phyloP scores from a whole-genome alignment of 2,113 vertebrate species.

The Oostethus manadensis region DNA sequence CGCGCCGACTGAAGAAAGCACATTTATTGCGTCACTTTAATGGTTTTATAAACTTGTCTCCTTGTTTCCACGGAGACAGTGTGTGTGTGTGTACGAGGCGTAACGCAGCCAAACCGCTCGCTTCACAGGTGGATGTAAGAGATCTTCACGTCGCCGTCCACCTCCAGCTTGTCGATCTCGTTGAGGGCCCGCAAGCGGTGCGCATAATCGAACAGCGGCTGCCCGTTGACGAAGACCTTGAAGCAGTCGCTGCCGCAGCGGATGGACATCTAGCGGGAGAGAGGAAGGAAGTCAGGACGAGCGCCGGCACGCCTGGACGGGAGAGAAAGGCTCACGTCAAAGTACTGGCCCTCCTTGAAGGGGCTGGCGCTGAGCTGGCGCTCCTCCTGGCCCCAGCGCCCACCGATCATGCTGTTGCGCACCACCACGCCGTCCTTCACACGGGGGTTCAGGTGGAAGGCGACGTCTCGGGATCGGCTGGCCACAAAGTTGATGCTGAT shows the following conservation, averaged over 20 bases:
- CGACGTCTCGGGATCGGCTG: conserved; percentile 46
- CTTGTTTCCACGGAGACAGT: conserved; percentile 2
- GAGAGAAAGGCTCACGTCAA: conserved; percentile 71
- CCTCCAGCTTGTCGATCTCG: conserved; percentile 70
- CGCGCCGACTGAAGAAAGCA: conserved; percentile 24
- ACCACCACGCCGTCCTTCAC: conserved; percentile 54
- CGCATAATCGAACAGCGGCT: conserved; percentile 75
- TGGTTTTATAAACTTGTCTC: conserved; percentile 49
- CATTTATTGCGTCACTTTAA: conserved; percentile 39
- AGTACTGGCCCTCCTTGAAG: conserved; percentile 76
- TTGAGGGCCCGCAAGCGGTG: conserved; percentile 68
- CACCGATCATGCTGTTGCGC: conserved; percentile 70
- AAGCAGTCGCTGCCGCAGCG: conserved; percentile 72
- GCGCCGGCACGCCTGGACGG: background rate
- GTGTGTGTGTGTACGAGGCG: background rate
- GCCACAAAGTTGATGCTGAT: conserved; percentile 70
- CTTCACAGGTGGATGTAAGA: conserved; percentile 77
- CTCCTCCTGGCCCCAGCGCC: conserved; percentile 75
- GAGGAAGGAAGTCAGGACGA: background rate
- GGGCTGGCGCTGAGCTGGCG: conserved; percentile 61
- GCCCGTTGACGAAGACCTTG: conserved; percentile 77
- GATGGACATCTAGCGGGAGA: conserved; percentile 72
- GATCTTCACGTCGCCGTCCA: conserved; percentile 73
- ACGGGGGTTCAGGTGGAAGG: conserved; percentile 76
- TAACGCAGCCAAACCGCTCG: background rate